These are phyloP conservation scores for Ornithoptera alexandrae DNA, from an alignment of 2,888 invertebrate species.

Conservation along the genomic window DNA sequence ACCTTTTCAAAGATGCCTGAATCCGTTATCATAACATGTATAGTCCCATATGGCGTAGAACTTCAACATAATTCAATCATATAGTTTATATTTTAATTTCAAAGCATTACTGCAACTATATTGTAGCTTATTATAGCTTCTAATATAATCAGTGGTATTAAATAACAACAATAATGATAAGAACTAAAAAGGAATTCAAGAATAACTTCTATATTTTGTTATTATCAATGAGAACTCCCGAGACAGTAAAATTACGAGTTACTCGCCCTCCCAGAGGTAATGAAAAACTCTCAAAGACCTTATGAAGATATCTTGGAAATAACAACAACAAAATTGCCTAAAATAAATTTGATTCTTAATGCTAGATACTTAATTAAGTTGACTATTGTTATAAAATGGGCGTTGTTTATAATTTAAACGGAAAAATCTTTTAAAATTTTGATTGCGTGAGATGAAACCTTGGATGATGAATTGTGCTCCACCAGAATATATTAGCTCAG, in stretches of 20 bases:
- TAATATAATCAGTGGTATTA: too few relatives aligned
- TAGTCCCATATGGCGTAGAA: neutral
- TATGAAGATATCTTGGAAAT: constrained; percentile 5
- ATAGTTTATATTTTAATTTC: neutral
- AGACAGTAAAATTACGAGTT: constrained; percentile 17
- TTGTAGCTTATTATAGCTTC: too few relatives aligned
- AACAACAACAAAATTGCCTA: constrained; percentile 1
- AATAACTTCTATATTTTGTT: constrained; percentile 8
- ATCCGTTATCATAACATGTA: neutral
- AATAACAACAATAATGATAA: too few relatives aligned
- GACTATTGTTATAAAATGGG: too few relatives aligned
- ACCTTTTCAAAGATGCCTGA: neutral
- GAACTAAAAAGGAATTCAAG: neutral
- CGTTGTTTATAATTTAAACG: neutral
- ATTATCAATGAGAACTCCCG: constrained; percentile 7
- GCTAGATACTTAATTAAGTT: neutral
- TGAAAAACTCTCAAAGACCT: constrained; percentile 19
- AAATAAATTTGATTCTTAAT: neutral
- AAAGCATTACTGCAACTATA: neutral
- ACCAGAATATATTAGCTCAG: too few relatives aligned
- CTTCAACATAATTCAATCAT: neutral
- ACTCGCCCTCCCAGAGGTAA: constrained; percentile 13
- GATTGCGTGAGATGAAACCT: too few relatives aligned
- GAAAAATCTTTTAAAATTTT: neutral
- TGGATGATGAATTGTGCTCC: too few relatives aligned